Conservation (phyloP, 2,113 vertebrate genomes). For the Mungos mungo region DNA sequence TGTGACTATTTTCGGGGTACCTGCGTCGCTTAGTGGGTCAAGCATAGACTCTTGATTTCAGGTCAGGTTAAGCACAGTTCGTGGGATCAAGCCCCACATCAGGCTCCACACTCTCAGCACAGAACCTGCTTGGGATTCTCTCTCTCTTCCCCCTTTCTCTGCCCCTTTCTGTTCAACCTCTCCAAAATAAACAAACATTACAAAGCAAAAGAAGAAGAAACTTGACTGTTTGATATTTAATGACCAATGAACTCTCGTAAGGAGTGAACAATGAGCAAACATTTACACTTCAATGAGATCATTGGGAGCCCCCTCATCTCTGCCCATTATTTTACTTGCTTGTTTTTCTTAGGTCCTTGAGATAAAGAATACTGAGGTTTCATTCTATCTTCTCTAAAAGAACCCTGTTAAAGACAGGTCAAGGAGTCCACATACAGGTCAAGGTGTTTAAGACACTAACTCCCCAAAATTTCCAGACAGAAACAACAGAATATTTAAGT, state of each 20-base stretch:
- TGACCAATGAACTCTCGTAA: background rate
- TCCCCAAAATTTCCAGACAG: background rate
- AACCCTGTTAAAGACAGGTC: background rate
- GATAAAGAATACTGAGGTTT: background rate
- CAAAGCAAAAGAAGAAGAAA: background rate
- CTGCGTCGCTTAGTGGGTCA: too few relatives aligned
- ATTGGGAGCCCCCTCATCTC: background rate
- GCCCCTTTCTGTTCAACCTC: too few relatives aligned
- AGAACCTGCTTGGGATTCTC: too few relatives aligned
- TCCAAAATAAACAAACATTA: too few relatives aligned
- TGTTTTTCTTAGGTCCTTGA: constrained; percentile 28
- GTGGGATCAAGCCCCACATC: too few relatives aligned
- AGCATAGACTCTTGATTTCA: too few relatives aligned
- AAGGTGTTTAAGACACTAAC: background rate
- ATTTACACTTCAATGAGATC: background rate
- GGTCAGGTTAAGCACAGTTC: too few relatives aligned
- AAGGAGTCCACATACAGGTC: background rate
- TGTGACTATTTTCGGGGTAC: background rate
- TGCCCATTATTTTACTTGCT: background rate
- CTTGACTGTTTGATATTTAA: background rate
- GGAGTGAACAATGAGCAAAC: background rate
- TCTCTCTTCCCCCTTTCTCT: too few relatives aligned
- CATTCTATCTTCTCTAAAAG: background rate
- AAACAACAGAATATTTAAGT: background rate
- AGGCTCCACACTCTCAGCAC: too few relatives aligned